Percentiles rank a stretch among this genome's conserved stretches.
These are phyloP conservation scores for Bombylius major DNA, from an alignment of 2,888 invertebrate species.

Conservation along the genomic window DNA sequence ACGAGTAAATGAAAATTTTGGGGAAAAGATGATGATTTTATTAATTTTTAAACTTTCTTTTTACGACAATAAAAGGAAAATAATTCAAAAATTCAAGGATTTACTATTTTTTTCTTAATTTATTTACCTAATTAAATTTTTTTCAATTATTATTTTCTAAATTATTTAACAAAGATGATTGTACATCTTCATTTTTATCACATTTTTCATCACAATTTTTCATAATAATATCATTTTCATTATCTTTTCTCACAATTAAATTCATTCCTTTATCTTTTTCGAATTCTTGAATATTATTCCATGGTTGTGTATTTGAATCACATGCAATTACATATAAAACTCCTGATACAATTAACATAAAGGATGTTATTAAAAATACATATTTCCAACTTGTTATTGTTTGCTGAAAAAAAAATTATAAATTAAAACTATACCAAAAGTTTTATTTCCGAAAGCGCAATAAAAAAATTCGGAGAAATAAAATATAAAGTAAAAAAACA, in stretches of 20 bases:
- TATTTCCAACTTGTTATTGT: slow-evolving; percentile 47
- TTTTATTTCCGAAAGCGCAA: no score
- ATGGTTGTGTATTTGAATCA: slow-evolving; percentile 44
- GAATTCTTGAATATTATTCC: slow-evolving; percentile 37
- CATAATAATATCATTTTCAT: not conserved
- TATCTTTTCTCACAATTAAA: slow-evolving; percentile 10
- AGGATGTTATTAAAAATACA: slow-evolving; percentile 44
- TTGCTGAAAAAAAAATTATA: slow-evolving; percentile 39
- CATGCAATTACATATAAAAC: slow-evolving; percentile 41
- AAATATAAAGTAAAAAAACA: no score
- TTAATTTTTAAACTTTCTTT: no score
- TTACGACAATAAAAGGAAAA: no score
- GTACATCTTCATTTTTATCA: not conserved
- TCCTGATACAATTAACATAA: slow-evolving; percentile 41
- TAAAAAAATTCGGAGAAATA: no score
- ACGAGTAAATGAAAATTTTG: no score
- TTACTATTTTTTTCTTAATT: no score
- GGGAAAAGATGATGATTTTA: no score
- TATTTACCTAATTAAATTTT: no score
- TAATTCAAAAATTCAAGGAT: no score
- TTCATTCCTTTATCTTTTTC: slow-evolving; percentile 26
- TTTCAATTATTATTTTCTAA: not conserved
- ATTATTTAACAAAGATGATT: not conserved
- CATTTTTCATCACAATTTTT: slow-evolving; percentile 1
- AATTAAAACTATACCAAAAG: not conserved